phyloP scores from a whole-genome alignment of 2,888 invertebrate genomes.

The Zygothrica quintamaculata region DNA sequence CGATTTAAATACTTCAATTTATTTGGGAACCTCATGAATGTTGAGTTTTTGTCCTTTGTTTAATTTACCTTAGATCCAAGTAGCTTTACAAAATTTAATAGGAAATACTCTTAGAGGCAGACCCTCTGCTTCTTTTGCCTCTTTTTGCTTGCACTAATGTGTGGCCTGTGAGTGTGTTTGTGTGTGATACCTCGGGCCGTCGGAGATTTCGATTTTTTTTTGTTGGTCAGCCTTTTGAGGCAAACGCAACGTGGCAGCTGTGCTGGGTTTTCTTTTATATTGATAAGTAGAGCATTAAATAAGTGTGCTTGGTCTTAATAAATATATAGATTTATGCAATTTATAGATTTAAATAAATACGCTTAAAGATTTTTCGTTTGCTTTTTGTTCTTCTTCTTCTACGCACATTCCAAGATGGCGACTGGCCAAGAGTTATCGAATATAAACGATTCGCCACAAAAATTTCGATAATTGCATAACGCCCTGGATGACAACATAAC shows the following conservation, averaged over 20 bases:
- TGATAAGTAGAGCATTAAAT: constrained; percentile 46
- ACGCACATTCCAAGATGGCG: constrained; percentile 61
- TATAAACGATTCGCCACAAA: constrained; percentile 44
- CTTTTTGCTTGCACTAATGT: constrained; percentile 51
- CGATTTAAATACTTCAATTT: constrained; percentile 14
- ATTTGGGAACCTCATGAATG: constrained; percentile 9
- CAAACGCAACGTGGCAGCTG: constrained; percentile 56
- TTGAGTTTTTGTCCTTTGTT: constrained; percentile 13
- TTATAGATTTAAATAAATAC: constrained; percentile 72
- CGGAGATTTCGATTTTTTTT: constrained; percentile 67
- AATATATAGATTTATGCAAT: constrained; percentile 61
- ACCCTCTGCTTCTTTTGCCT: constrained; percentile 44
- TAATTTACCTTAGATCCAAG: constrained; percentile 64
- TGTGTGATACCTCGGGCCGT: constrained; percentile 59
- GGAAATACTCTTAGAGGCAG: constrained; percentile 53
- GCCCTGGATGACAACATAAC: constrained; percentile 35
- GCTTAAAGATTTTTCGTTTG: constrained; percentile 75
- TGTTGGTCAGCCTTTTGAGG: constrained; percentile 46
- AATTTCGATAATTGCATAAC: constrained; percentile 36
- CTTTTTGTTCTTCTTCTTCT: constrained; percentile 75
- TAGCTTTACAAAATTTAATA: constrained; percentile 32
- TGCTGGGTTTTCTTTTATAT: constrained; percentile 47
- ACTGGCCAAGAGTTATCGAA: constrained; percentile 49
- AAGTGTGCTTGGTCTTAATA: constrained; percentile 44
- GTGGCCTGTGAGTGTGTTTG: constrained; percentile 24